These are phyloP conservation scores for Anoplophora glabripennis DNA, from an alignment of 1,140 invertebrate species.

Conservation along the genomic window DNA sequence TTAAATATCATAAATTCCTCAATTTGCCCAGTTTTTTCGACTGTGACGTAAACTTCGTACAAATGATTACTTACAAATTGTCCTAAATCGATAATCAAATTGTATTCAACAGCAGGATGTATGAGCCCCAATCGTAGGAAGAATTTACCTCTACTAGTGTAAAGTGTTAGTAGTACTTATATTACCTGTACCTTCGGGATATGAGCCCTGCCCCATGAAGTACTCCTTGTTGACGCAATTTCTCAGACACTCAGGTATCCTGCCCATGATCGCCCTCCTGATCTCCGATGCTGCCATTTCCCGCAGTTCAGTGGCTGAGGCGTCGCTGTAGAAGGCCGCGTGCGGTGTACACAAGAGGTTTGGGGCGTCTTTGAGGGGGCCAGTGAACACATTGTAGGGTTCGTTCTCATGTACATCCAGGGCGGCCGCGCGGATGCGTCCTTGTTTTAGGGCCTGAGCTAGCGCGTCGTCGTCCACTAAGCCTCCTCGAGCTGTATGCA, in stretches of 20 bases:
- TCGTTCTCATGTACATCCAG: constrained; percentile 99
- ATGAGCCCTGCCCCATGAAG: constrained; percentile 61
- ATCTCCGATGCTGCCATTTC: constrained; percentile 99
- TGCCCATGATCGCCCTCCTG: constrained; percentile 92
- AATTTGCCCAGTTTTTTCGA: too few relatives aligned
- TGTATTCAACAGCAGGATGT: too few relatives aligned
- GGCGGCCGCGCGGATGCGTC: constrained; percentile 94
- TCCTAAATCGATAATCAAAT: too few relatives aligned
- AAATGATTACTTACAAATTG: too few relatives aligned
- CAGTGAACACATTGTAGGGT: constrained; percentile 95
- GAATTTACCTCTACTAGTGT: too few relatives aligned
- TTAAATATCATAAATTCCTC: too few relatives aligned
- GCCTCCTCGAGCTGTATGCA: constrained; percentile 84
- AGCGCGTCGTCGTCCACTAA: constrained; percentile 96
- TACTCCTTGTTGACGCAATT: constrained; percentile 99
- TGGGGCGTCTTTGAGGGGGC: constrained; percentile 93
- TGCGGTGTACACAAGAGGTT: constrained; percentile 98
- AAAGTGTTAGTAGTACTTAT: constrained; percentile 2
- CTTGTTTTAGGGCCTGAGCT: constrained; percentile 93
- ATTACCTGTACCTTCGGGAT: constrained; percentile 58
- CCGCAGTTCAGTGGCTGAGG: constrained; percentile 92
- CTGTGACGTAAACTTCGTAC: too few relatives aligned
- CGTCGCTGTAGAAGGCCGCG: constrained; percentile 98
- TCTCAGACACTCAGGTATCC: constrained; percentile 94
- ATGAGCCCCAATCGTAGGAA: too few relatives aligned